Percentiles rank a stretch among this genome's conserved stretches.
Conservation (phyloP, 1,140 invertebrate genomes). For the Papilio dardanus region DNA sequence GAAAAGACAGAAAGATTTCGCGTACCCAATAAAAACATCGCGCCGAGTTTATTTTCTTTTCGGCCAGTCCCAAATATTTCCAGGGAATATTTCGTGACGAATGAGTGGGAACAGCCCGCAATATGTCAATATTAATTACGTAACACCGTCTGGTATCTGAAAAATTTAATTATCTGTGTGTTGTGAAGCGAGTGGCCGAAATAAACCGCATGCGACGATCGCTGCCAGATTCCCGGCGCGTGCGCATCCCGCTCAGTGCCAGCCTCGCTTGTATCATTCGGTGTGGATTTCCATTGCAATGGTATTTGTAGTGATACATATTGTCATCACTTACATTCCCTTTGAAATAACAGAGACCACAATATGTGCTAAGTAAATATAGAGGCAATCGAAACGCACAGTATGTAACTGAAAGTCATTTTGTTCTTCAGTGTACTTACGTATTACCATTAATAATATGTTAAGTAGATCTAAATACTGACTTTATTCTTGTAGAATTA, state of each 20-base stretch:
- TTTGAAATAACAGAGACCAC: too few species aligned
- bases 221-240: conserved; percentile 58
- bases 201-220: conserved; percentile 60
- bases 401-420: conserved; percentile 20
- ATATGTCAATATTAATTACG: conserved; percentile 55
- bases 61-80: background rate
- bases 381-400: too few species aligned
- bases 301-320: too few species aligned
- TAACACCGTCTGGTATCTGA: conserved; percentile 68
- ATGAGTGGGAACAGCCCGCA: conserved; percentile 10
- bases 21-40: background rate
- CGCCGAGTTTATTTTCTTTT: background rate
- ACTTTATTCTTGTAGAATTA: background rate
- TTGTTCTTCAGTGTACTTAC: background rate
- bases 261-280: conserved; percentile 31
- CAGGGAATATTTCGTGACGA: conserved; percentile 4
- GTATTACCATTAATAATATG: conserved; percentile 15
- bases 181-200: conserved; percentile 57
- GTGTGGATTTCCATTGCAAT: too few species aligned
- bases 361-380: too few species aligned
- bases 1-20: background rate
- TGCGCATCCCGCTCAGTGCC: conserved; percentile 44
- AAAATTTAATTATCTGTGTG: conserved; percentile 70
- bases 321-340: too few species aligned
- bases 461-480: background rate